A percentile compares a stretch with the other conserved stretches of the same genome.
These are phyloP conservation scores for Peromyscus californicus DNA, from an alignment of 2,113 vertebrate genomes.

Conservation along the genomic window DNA sequence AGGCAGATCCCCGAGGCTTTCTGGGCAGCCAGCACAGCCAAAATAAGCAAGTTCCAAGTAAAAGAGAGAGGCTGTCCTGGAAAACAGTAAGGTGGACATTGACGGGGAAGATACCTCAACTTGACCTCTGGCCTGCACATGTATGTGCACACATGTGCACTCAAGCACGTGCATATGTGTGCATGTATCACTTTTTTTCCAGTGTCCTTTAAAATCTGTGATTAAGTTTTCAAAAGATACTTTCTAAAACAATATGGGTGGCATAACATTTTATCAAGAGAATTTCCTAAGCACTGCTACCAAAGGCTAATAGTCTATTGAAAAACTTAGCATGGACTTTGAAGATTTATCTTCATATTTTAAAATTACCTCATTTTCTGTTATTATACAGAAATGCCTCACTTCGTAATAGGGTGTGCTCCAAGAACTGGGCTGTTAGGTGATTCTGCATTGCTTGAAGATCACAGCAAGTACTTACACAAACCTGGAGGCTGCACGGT, in stretches of 20 bases:
- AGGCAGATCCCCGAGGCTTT: not conserved
- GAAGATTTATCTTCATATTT: conserved; percentile 16
- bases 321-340: not conserved
- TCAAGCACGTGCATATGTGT: not conserved
- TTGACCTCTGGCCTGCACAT: not conserved
- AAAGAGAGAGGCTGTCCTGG: not conserved
- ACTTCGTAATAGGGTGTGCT: too few species aligned
- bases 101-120: not conserved
- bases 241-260: not conserved
- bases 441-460: not conserved
- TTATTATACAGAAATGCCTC: not conserved
- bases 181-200: not conserved
- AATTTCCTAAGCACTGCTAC: not conserved
- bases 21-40: not conserved
- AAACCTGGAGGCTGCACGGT: not conserved
- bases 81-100: not conserved
- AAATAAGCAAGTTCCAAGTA: not conserved
- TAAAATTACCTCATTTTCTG: not conserved
- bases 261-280: not conserved
- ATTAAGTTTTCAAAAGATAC: not conserved
- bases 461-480: not conserved
- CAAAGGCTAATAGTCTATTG: not conserved
- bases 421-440: not conserved
- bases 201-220: not conserved
- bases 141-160: not conserved